phyloP scores from a whole-genome alignment of 2,888 invertebrate species.

The Notodonta dromedarius region DNA sequence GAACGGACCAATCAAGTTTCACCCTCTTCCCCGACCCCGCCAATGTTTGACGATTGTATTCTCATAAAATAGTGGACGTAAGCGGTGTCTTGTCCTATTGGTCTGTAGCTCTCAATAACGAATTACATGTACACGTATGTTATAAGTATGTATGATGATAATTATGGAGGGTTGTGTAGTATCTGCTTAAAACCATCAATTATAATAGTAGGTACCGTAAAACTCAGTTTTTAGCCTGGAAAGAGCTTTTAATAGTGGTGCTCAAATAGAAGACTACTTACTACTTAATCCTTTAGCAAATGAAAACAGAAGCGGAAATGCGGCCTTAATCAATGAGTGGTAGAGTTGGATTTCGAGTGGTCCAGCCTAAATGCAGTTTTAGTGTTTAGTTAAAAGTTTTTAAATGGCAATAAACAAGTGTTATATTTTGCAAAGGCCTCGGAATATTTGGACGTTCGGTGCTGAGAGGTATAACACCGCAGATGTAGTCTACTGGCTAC shows the following conservation, averaged over 20 bases:
- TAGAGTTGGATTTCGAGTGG: constrained; percentile 13
- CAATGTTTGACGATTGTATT: too few relatives aligned
- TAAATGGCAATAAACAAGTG: constrained; percentile 48
- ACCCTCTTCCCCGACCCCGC: too few relatives aligned
- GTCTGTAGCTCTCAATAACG: too few relatives aligned
- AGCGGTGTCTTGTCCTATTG: too few relatives aligned
- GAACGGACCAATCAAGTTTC: too few relatives aligned
- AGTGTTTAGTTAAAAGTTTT: constrained; percentile 38
- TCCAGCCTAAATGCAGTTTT: constrained; percentile 32
- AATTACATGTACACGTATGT: neutral
- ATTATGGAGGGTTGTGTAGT: too few relatives aligned
- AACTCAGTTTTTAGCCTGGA: constrained; percentile 19
- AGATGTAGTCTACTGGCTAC: neutral
- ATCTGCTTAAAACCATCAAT: neutral
- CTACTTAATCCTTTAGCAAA: constrained; percentile 30
- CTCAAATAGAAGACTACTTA: constrained; percentile 29
- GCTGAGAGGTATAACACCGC: neutral
- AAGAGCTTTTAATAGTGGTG: constrained; percentile 35
- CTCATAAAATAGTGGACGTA: too few relatives aligned
- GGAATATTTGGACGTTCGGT: constrained; percentile 30
- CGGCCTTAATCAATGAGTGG: neutral
- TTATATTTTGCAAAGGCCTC: constrained; percentile 45
- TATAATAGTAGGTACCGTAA: constrained; percentile 19
- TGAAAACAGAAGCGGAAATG: neutral
- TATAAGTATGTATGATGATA: too few relatives aligned